Evolutionary conservation across 2,113 vertebrate species (phyloP).

Genomic region (Lucifuga dentata): DNA sequence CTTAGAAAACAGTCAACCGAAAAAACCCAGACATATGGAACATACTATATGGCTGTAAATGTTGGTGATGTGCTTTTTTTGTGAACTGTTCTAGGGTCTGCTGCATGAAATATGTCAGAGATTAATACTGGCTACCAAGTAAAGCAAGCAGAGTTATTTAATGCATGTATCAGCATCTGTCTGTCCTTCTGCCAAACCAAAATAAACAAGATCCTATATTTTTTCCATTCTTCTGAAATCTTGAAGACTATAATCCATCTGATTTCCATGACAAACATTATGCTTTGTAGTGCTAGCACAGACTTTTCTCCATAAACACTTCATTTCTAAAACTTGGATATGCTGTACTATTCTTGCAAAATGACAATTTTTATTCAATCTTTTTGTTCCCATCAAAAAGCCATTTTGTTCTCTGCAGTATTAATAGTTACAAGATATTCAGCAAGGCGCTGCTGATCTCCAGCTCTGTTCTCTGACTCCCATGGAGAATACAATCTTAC

Average conservation of each 20-base stretch:
- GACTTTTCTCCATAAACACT: constrained; percentile 68
- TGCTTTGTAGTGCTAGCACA: constrained; percentile 74
- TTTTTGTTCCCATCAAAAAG: constrained; percentile 78
- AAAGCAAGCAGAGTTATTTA: constrained; percentile 54
- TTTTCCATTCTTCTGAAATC: constrained; percentile 70
- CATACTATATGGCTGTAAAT: constrained; percentile 19
- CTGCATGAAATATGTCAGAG: constrained; percentile 34
- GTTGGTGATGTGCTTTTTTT: constrained; percentile 6
- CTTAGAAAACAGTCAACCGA: constrained; percentile 55
- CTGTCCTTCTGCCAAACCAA: constrained; percentile 52
- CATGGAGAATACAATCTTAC: constrained; percentile 81
- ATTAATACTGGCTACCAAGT: constrained; percentile 39
- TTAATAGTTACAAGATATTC: constrained; percentile 80
- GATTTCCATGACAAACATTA: constrained; percentile 82
- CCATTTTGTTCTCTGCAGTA: constrained; percentile 78
- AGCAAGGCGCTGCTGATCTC: constrained; percentile 74
- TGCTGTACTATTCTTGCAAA: constrained; percentile 73
- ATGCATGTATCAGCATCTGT: constrained; percentile 48
- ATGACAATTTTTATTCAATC: constrained; percentile 86
- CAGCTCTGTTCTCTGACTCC: constrained; percentile 79
- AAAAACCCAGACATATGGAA: constrained; percentile 37
- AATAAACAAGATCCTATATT: constrained; percentile 73
- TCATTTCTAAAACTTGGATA: constrained; percentile 70
- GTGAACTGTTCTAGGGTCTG: constrained; percentile 14
- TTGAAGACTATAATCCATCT: constrained; percentile 77